Percentiles rank a stretch among this genome's conserved stretches.
Conservation (phyloP, 2,113 vertebrate genomes). For the Sterrhoptilus dennistouni region DNA sequence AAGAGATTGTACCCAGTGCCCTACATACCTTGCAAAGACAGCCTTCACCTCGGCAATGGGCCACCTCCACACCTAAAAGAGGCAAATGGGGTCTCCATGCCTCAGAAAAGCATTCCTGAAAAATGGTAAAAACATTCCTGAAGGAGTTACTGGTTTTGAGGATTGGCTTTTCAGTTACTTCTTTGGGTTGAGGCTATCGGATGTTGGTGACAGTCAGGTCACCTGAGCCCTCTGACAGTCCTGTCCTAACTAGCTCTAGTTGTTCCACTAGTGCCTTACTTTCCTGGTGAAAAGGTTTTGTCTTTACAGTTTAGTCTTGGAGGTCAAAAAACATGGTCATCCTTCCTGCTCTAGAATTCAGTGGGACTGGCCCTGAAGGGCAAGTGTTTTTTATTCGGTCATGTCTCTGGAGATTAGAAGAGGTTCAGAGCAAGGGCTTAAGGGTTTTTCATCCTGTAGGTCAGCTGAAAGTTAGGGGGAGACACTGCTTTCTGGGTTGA, state of each 20-base stretch:
- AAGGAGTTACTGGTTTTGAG: neutral
- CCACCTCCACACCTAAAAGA: neutral
- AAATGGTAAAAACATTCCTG: neutral
- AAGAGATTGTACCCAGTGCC: neutral
- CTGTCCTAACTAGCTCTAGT: neutral
- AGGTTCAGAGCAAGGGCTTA: neutral
- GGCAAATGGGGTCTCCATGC: neutral
- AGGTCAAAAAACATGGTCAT: neutral
- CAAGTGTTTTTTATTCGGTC: fast-evolving
- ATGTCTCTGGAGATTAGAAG: neutral
- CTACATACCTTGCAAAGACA: neutral
- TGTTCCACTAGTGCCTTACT: neutral
- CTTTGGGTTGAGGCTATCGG: neutral
- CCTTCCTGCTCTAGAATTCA: neutral
- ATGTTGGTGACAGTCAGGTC: neutral
- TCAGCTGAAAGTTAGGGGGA: neutral
- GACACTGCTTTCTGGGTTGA: neutral
- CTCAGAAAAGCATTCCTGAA: neutral
- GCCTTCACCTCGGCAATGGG: fast-evolving
- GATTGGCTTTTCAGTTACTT: neutral
- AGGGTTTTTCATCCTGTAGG: neutral
- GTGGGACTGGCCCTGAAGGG: neutral
- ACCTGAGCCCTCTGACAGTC: neutral
- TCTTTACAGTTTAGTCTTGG: neutral
- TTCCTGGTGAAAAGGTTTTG: neutral